Base-by-base conservation (phyloP, 2,888 invertebrate genomes). In the Eueremaeus valkanovi region DNA sequence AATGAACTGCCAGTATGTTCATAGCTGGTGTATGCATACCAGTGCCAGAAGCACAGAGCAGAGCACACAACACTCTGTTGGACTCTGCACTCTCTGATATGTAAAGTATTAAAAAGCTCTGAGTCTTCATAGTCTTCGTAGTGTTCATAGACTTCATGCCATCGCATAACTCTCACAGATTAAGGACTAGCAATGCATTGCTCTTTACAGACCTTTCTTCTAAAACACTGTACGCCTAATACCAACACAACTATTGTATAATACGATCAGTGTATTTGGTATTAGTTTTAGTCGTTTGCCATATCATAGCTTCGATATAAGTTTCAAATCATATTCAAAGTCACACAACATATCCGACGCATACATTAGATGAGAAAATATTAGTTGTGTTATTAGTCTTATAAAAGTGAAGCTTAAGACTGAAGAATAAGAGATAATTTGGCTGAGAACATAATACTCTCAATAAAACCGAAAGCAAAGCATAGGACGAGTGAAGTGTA, bases 131-230 rank as follows among this genome's bases (percentile, higher is more conserved):
- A n/a, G n/a, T n/a, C n/a, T n/a, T n/a, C n/a, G n/a, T n/a, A n/a
- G n/a, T n/a, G n/a, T n/a, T n/a, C n/a, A n/a, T 16, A 51, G 51
- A 51, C 51, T 51, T 51, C 51, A 51, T 51, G 51, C 51, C 51
- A 51, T 51, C 18, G 51, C 51, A 51, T 51, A 51, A 51, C 51
- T 51, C 51, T 21, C 18, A 21, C 51, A 51, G 51, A 51, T 51
- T 51, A 51, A 51, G 51, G 51, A 21, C 51, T 51, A 16, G n/a
- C 51, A 51, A 51, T 11, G 18, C 18, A 51, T 21, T 11, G 51
- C 51, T 5, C 18, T 11, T 18, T 18, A 18, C 5, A 9, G 18
- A 6, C 16, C 5, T 51, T 9, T 8, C 11, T 8, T 36, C 5
- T 11, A 11, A 36, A 36, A 11, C 36, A 36, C 36, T 36, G 36